Evolutionary conservation across 2,113 vertebrate genomes (phyloP), one percentile per base, ranked within the genome.

Genomic region (Cryptomyrus ogoouensis): DNA sequence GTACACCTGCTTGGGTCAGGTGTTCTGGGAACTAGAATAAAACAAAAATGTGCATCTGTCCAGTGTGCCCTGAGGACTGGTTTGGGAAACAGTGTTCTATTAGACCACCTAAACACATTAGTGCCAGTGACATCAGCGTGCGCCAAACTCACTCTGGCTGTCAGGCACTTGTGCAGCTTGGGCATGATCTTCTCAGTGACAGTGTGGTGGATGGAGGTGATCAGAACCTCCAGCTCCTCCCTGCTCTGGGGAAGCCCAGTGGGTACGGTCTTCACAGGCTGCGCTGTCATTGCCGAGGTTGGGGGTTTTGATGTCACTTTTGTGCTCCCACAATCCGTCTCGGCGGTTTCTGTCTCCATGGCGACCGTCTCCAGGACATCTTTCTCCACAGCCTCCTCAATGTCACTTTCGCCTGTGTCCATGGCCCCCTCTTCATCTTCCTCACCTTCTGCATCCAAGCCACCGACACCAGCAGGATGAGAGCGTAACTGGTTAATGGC

Each of bases 141-240:
- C 1, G 15, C 17, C n/a, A 31, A 46, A 83, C 88, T 91, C 86
- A 99, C 98, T 97, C 98, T 98, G 62, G 98, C 97, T 35, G 94
- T 96, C 88, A 99, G 97, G 92, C 98, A 99, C 70, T 96, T 98
- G 83, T 98, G 97, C 35, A 99, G 95, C 42, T 97, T 97, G 12
- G 98, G 98, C 84, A 99, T 94, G 90, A 99, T 95, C 91, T 91
- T 97, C 90, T 92, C 92, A 0, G 94, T 96, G 31, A 99, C 95
- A 0, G 97, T 96, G 83, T 93, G 91, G 19, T 99, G 97, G 93
- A 99, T 98, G 87, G 95, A 93, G 15, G 90, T 93, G 90, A 98
- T 96, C 27, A 98, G 95, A 91, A 92, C 91, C 89, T 97, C 96
- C 91, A 99, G 92, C 74, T 97, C 97, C 77, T 97, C 95, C 53